phyloP scores from a whole-genome alignment of 1,140 invertebrate species.

The Whitmania pigra region DNA sequence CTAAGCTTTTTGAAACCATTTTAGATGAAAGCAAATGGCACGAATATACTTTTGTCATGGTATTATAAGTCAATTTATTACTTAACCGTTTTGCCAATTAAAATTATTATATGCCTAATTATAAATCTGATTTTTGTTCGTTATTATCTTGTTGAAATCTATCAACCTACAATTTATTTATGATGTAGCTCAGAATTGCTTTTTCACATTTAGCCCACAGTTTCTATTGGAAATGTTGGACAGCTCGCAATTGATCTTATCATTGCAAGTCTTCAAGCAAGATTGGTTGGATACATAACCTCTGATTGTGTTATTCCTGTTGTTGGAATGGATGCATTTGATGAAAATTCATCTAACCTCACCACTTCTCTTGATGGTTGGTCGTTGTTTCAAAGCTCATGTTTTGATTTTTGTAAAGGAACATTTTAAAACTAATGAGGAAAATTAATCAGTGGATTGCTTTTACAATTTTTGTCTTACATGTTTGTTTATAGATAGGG shows the following conservation, averaged over 20 bases:
- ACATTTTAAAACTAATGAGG: too few species aligned
- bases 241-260: slow-evolving; percentile 62
- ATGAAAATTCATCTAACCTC: slow-evolving; percentile 45
- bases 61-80: too few species aligned
- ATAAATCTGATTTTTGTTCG: too few species aligned
- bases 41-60: too few species aligned
- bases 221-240: slow-evolving; percentile 67
- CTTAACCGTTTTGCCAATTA: too few species aligned
- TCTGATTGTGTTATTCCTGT: slow-evolving; percentile 55
- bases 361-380: slow-evolving; percentile 38
- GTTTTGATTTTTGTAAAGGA: too few species aligned
- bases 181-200: not conserved
- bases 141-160: too few species aligned
- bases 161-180: too few species aligned
- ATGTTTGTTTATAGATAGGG: not conserved
- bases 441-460: not conserved
- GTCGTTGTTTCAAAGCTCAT: not conserved
- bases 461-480: not conserved
- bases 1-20: too few species aligned
- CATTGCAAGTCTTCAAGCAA: slow-evolving; percentile 52
- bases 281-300: slow-evolving; percentile 52
- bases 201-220: slow-evolving; percentile 54
- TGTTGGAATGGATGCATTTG: slow-evolving; percentile 57
- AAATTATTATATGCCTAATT: too few species aligned
- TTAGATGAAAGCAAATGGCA: too few species aligned